phyloP scores from a whole-genome alignment of 2,113 vertebrate genomes.

The Neopipo cinnamomea region DNA sequence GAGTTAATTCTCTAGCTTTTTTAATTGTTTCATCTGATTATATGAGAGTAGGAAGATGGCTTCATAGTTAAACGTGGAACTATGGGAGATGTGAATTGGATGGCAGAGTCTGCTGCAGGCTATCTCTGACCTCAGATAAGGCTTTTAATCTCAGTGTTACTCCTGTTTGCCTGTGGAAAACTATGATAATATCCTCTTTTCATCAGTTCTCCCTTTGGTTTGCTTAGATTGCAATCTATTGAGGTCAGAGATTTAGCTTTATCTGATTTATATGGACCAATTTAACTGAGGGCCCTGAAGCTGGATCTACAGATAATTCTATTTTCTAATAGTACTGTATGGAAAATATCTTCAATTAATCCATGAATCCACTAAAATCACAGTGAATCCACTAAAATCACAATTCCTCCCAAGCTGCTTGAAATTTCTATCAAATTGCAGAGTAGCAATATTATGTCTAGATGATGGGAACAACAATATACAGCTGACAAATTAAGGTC shows the following conservation, averaged over 20 bases:
- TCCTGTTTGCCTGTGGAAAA: background rate
- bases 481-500: background rate
- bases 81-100: background rate
- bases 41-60: background rate
- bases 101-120: background rate
- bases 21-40: background rate
- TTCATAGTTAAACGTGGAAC: background rate
- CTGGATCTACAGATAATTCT: constrained; percentile 1
- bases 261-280: background rate
- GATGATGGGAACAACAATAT: background rate
- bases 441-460: background rate
- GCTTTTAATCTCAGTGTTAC: background rate
- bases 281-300: background rate
- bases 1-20: background rate
- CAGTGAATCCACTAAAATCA: background rate
- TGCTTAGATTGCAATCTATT: constrained; percentile 38
- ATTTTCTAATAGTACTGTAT: background rate
- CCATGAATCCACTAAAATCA: background rate
- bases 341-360: constrained; percentile 14
- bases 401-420: background rate
- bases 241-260: constrained; percentile 33
- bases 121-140: background rate
- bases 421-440: background rate
- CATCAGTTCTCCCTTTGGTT: constrained; percentile 15
- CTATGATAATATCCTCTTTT: constrained; percentile 15